Evolutionary conservation across 2,113 vertebrate genomes (phyloP).

Genomic region (Trachemys scripta): DNA sequence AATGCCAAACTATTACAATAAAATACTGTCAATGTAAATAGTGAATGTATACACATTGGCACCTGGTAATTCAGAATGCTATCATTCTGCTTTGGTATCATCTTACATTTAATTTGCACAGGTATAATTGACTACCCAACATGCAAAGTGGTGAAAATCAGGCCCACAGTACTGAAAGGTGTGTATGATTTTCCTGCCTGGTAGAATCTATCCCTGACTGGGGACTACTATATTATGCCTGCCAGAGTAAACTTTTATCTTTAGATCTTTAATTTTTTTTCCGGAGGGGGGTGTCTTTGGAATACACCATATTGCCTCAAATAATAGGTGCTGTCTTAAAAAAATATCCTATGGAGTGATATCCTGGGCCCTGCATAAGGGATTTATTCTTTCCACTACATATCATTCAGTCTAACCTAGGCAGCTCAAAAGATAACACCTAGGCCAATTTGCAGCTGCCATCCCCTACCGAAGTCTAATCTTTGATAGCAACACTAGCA

Average conservation of each 20-base stretch:
- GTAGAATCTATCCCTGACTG: background rate
- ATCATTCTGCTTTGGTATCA: background rate
- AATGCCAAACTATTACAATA: background rate
- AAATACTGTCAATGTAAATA: background rate
- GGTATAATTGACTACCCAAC: background rate
- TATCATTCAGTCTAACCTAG: too few species aligned
- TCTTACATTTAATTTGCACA: background rate
- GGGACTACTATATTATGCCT: background rate
- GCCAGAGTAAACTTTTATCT: background rate
- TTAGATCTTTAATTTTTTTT: background rate
- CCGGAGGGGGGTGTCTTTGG: background rate
- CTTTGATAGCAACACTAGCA: background rate
- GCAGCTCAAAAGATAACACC: background rate
- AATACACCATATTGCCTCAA: background rate
- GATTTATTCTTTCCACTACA: background rate
- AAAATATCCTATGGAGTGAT: too few species aligned
- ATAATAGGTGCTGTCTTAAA: background rate
- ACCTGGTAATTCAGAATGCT: background rate
- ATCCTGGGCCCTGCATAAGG: background rate
- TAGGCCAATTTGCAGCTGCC: background rate
- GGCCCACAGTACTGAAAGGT: background rate
- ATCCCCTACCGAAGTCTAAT: background rate
- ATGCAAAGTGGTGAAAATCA: background rate
- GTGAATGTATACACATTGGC: background rate
- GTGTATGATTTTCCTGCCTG: background rate